Conservation (phyloP, 2,113 vertebrate genomes). For the Cervus canadensis region DNA sequence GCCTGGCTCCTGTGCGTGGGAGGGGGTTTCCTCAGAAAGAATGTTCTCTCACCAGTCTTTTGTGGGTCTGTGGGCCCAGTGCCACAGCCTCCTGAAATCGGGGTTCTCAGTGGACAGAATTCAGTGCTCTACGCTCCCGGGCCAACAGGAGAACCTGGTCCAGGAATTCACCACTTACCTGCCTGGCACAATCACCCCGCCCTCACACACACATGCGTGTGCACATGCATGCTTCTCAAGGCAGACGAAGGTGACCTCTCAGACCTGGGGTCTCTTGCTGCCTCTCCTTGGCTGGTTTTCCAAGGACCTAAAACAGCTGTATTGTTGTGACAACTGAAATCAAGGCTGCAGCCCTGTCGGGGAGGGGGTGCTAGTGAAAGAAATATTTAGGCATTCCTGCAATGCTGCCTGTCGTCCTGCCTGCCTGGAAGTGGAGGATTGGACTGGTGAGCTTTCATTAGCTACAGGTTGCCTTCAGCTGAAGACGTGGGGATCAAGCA, state of each 20-base stretch:
- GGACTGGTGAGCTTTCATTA: rapidly evolving
- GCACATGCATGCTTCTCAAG: rapidly evolving
- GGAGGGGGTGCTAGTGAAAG: rapidly evolving
- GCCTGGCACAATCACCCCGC: not conserved
- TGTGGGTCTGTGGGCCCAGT: not conserved
- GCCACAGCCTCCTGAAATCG: not conserved
- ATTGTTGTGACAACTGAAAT: not conserved
- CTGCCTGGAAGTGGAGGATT: rapidly evolving
- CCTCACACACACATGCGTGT: rapidly evolving
- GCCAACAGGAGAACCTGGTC: not conserved
- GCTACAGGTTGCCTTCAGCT: not conserved
- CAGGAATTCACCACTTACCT: too few species aligned
- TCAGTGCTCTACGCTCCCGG: rapidly evolving
- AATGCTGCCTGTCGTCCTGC: rapidly evolving
- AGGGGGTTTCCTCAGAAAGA: not conserved
- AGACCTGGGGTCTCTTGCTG: not conserved
- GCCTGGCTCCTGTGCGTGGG: rapidly evolving
- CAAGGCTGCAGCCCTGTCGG: not conserved
- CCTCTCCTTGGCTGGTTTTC: not conserved
- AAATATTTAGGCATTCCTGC: rapidly evolving
- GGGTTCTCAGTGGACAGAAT: not conserved
- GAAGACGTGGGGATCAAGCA: not conserved
- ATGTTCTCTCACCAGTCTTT: not conserved
- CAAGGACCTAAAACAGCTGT: not conserved
- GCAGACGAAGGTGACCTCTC: rapidly evolving